Conservation (phyloP, 2,113 vertebrate genomes). For the Motacilla tschutschensis region DNA sequence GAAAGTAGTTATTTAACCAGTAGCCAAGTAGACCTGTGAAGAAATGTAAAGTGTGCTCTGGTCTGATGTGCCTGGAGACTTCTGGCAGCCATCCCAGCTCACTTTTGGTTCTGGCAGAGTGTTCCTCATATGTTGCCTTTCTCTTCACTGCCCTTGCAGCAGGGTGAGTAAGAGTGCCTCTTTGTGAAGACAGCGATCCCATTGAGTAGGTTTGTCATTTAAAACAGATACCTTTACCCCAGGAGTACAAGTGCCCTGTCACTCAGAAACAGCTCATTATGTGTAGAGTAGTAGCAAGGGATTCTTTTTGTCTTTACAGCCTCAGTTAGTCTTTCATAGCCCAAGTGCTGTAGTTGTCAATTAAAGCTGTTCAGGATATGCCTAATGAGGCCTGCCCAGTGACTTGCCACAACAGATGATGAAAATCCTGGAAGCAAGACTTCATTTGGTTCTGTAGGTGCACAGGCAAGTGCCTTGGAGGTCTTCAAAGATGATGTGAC, state of each 20-base stretch:
- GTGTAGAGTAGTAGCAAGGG: not conserved
- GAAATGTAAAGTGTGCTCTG: slow-evolving; percentile 41
- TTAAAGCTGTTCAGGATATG: not conserved
- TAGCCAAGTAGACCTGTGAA: slow-evolving; percentile 49
- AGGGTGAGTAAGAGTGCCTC: slow-evolving; percentile 26
- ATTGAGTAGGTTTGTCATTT: slow-evolving; percentile 42
- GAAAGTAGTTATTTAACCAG: slow-evolving; percentile 30
- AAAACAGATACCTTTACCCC: slow-evolving; percentile 33
- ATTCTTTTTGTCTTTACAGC: not conserved
- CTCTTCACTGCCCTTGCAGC: not conserved
- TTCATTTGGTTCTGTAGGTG: fast-evolving
- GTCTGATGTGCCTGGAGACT: slow-evolving; percentile 45
- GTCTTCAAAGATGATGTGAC: not conserved
- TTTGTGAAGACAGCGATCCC: slow-evolving; percentile 27
- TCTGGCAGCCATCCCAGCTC: slow-evolving; percentile 50
- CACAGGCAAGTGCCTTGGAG: fast-evolving
- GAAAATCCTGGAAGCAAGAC: not conserved
- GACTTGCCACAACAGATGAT: not conserved
- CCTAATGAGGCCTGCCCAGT: not conserved
- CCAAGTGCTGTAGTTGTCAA: not conserved
- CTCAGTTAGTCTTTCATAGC: not conserved
- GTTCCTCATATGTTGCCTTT: slow-evolving; percentile 56
- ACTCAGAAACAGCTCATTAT: slow-evolving; percentile 19
- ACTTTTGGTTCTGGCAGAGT: slow-evolving; percentile 50
- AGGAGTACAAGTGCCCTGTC: slow-evolving; percentile 28